A percentile compares a stretch with the other conserved stretches of the same genome.
These are phyloP conservation scores for Cassiopea xamachana DNA, from an alignment of 30 jellyfish, hydroid and myxozoan genomes.

Conservation along the genomic window DNA sequence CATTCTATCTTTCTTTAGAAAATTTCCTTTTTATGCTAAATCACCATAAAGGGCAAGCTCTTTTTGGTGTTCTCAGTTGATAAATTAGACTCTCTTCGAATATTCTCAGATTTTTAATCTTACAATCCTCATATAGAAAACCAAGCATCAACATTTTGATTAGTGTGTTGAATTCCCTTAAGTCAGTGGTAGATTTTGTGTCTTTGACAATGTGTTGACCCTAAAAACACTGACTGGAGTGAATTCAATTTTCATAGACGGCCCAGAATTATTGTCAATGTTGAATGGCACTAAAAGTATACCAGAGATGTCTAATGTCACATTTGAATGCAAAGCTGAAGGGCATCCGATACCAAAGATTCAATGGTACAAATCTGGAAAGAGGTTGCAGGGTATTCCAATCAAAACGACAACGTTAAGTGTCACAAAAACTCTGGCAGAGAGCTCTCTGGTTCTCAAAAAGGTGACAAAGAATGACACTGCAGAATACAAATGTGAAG, in stretches of 20 bases:
- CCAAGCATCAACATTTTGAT: no score
- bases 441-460: slow-evolving; percentile 49
- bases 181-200: no score
- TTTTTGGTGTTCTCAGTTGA: no score
- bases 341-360: slow-evolving; percentile 73
- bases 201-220: no score
- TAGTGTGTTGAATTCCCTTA: no score
- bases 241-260: slow-evolving; percentile 19
- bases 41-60: no score
- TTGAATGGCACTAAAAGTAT: slow-evolving; percentile 32
- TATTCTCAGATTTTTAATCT: no score
- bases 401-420: neutral
- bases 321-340: slow-evolving; percentile 60
- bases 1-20: no score
- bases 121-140: no score
- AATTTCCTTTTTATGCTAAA: no score
- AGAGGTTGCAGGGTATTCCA: slow-evolving; percentile 7
- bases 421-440: slow-evolving; percentile 41
- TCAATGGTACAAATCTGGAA: slow-evolving; percentile 49
- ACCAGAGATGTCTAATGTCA: slow-evolving; percentile 18
- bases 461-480: slow-evolving; percentile 48
- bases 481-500: slow-evolving; percentile 78
- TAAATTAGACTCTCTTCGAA: no score
- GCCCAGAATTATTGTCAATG: slow-evolving; percentile 44
- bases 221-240: no score